Evolutionary conservation across 1,140 invertebrate species (phyloP), one percentile per base, ranked within the genome.

Genomic region (Saccostrea glomerata): DNA sequence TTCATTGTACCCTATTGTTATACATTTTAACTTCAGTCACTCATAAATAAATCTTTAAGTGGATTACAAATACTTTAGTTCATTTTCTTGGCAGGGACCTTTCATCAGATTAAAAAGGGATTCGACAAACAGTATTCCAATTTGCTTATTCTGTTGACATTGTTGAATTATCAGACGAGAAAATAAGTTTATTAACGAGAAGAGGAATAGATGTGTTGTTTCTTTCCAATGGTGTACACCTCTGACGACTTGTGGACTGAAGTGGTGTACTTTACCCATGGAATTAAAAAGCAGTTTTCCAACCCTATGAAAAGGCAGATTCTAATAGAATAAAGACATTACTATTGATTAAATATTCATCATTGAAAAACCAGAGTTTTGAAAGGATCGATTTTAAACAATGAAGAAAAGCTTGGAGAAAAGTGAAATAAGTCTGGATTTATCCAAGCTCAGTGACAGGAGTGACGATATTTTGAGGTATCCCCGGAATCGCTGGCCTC

Each of bases 31-130:
- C 70, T 77, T 36, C 70, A 77, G 70, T 77, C 70, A 77, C 70
- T 77, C 70, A 77, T 77, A 77, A 25, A 40, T 36, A 77, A 77
- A 36, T 77, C 70, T 77, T 77, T 77, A 77, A 77, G 70, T 77
- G 70, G 70, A 77, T 77, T 77, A 77, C 70, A 77, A 77, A 77
- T 77, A 77, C 70, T 77, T 77, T 77, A 23, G 70, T 77, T 77
- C 70, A 36, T 77, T 25, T 77, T 77, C 23, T 77, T 77, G 70
- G 70, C 70, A 66, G 60, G 60, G 60, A 77, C 70, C 25, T 77
- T 25, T 12, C 70, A 30, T 15, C 36, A 25, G 70, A 77, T 77
- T 77, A 77, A 77, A 77, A 77, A 77, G 70, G 70, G 30, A 13
- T 36, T 77, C 25, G 30, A 77, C 70, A 30, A 77, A 77, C 70